Base-by-base conservation (phyloP, 2,888 invertebrate genomes). In the Carterocephalus palaemon region DNA sequence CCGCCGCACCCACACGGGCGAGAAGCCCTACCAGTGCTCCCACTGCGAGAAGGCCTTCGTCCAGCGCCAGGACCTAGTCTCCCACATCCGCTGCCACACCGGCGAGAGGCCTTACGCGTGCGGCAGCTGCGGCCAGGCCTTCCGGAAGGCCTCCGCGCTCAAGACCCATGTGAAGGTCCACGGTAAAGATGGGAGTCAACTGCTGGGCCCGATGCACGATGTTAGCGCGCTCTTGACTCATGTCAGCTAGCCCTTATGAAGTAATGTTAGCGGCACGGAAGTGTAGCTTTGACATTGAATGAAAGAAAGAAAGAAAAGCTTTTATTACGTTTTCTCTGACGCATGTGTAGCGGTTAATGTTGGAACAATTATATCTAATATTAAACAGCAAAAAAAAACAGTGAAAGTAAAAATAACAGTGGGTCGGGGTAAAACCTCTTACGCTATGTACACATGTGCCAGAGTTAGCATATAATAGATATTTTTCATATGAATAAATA, bases 1-100 rank as follows among this genome's bases (percentile, higher is more conserved):
- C 53, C 69, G 89, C 0, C 66, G 90, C 0, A 90, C 89, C 0
- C 90, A 90, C 46, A 90, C 90, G 0, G 90, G 90, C 0, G 90
- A 90, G 50, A 70, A 88, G 2, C 90, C 90, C 0, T 90, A 78
- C 53, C 84, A 84, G 16, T 90, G 90, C 42, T 77, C 77, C 0
- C 81, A 80, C 36, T 90, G 90, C 49, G 78, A 88, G 1, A 89
- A 89, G 49, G 85, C 87, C 0, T 90, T 90, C 36, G 88, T 89
- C 0, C 90, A 90, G 52, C 66, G 87, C 0, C 89, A 88, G n/a
- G 90, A 90, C 48, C 68, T 90, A 12, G 74, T 88, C 0, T 82
- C 83, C 0, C 89, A 90, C 54, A 76, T 88, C 4, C 75, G 90
- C 3, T 90, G 88, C 1, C 90, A 90, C 46, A 88, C 89, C 0